Conservation (phyloP, 2,113 vertebrate species). For the Hippotragus niger region DNA sequence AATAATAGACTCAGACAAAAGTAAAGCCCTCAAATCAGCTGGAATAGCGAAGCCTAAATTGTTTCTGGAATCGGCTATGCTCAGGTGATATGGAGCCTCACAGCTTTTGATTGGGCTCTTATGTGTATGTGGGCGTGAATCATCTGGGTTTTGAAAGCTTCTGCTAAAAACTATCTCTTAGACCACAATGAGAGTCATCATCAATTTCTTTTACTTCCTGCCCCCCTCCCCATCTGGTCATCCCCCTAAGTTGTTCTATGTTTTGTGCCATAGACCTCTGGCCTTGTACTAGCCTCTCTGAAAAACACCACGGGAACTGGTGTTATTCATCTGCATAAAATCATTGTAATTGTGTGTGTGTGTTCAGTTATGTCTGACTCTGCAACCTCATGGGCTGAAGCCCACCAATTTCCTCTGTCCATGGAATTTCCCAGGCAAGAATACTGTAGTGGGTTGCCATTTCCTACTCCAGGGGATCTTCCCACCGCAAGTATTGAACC, state of each 20-base stretch:
- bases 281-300: background rate
- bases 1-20: conserved; percentile 64
- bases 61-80: conserved; percentile 72
- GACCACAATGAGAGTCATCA: background rate
- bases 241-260: background rate
- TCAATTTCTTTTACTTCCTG: background rate
- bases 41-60: conserved; percentile 69
- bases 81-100: background rate
- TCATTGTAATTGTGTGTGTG: background rate
- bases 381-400: background rate
- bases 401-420: background rate
- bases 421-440: background rate
- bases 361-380: background rate
- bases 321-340: fast-evolving
- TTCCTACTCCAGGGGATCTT: background rate
- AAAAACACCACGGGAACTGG: fast-evolving
- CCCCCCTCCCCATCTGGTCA: background rate
- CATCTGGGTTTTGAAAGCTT: conserved; percentile 41
- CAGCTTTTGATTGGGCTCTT: conserved; percentile 34
- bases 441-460: background rate
- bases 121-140: background rate
- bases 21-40: conserved; percentile 72
- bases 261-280: background rate
- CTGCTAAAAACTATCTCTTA: background rate
- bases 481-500: background rate